Evolutionary conservation across 2,113 vertebrate genomes (phyloP).

Genomic region (Notothenia rossii): DNA sequence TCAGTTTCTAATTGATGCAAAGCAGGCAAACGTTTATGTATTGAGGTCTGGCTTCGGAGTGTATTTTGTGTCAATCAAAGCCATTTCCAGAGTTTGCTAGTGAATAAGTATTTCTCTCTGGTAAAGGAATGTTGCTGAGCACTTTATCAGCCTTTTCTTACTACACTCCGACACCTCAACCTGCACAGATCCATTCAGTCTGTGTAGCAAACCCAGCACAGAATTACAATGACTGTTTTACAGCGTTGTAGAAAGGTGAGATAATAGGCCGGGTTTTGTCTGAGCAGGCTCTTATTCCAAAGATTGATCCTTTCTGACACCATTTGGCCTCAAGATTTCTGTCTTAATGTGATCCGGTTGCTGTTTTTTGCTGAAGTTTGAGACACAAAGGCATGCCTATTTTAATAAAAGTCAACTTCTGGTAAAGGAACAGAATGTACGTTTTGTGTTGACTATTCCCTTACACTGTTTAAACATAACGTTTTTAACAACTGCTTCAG

Average conservation of each 20-base stretch:
- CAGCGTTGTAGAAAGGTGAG: constrained; percentile 17
- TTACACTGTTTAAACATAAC: not conserved
- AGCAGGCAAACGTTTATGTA: not conserved
- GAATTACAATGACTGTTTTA: constrained; percentile 4
- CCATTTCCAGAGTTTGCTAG: constrained; percentile 9
- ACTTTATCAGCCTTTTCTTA: constrained; percentile 57
- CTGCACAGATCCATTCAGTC: constrained; percentile 5
- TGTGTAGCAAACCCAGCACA: not conserved
- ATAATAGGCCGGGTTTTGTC: not conserved
- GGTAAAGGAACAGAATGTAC: constrained; percentile 26
- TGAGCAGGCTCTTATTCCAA: constrained; percentile 45
- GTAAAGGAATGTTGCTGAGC: constrained; percentile 39
- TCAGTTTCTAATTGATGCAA: not conserved
- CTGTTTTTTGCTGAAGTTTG: constrained; percentile 35
- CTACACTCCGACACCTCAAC: not conserved
- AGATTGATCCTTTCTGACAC: constrained; percentile 27
- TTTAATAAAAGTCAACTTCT: constrained; percentile 64
- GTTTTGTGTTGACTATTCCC: not conserved
- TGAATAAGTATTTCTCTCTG: constrained; percentile 23
- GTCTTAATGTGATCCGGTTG: constrained; percentile 26
- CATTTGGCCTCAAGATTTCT: constrained; percentile 26
- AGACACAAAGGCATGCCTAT: constrained; percentile 45
- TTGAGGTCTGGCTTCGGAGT: not conserved
- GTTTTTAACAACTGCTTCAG: not conserved
- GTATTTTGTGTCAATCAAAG: constrained; percentile 29